Percentiles rank a stretch among this genome's conserved stretches.
Conservation (phyloP, 2,888 invertebrate genomes). For the Ormyrus nitidulus region DNA sequence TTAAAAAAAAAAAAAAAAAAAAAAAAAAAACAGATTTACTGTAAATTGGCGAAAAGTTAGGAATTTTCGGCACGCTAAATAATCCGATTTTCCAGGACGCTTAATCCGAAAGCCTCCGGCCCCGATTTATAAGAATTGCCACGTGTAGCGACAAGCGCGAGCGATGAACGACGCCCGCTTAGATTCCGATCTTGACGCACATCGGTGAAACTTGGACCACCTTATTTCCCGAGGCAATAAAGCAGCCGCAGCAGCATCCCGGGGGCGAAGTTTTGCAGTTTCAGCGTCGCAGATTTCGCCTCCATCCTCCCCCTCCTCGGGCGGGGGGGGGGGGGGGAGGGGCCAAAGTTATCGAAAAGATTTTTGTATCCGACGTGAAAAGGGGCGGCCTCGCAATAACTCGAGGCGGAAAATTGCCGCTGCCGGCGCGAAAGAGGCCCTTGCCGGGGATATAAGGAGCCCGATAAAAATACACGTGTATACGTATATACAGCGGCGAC, state of each 20-base stretch:
- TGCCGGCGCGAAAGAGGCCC: constrained; percentile 4
- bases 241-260: constrained; percentile 1
- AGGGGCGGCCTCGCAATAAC: constrained; percentile 35
- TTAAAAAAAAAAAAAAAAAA: too few relatives aligned
- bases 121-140: too few relatives aligned
- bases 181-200: too few relatives aligned
- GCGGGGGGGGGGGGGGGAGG: neutral
- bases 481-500: neutral
- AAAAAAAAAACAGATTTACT: too few relatives aligned
- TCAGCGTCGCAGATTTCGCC: constrained; percentile 5
- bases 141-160: too few relatives aligned
- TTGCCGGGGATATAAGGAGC: constrained; percentile 5
- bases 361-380: constrained; percentile 39
- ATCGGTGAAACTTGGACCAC: too few relatives aligned
- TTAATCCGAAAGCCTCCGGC: too few relatives aligned
- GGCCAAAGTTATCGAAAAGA: constrained; percentile 28
- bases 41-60: too few relatives aligned
- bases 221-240: neutral
- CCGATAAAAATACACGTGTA: constrained; percentile 33
- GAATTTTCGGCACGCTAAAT: too few relatives aligned
- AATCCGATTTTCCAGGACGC: too few relatives aligned
- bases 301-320: too few relatives aligned
- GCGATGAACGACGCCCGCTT: too few relatives aligned
- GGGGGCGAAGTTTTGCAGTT: constrained; percentile 18
- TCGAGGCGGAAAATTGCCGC: constrained; percentile 46